Evolutionary conservation across 2,113 vertebrate genomes (phyloP).

Genomic region (Dromas ardeola): DNA sequence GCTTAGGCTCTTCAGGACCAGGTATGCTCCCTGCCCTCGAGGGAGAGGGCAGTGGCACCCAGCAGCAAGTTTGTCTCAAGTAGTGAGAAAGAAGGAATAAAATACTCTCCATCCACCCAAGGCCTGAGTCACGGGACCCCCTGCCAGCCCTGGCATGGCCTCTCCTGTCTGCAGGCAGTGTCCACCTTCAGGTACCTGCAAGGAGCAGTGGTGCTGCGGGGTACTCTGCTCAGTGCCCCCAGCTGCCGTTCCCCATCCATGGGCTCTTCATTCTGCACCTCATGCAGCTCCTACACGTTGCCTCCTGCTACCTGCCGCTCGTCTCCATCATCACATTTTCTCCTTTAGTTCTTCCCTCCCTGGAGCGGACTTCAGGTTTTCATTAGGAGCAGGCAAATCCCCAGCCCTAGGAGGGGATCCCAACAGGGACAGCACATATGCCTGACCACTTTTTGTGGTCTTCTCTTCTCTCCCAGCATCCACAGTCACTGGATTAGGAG

Average conservation of each 20-base stretch:
- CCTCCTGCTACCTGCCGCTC: neutral
- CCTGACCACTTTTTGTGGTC: neutral
- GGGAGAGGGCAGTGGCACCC: neutral
- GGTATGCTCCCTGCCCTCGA: neutral
- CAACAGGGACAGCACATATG: neutral
- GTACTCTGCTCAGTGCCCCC: neutral
- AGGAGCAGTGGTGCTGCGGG: neutral
- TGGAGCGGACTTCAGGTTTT: neutral
- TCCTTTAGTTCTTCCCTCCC: neutral
- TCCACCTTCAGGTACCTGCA: accelerated
- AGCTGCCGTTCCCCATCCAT: accelerated
- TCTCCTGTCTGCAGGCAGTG: neutral
- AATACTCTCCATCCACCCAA: accelerated
- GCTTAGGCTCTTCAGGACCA: neutral
- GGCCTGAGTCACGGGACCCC: accelerated
- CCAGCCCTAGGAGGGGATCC: neutral
- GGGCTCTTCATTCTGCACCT: neutral
- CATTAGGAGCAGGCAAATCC: neutral
- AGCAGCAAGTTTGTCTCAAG: neutral
- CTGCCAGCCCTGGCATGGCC: neutral
- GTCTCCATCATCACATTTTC: neutral
- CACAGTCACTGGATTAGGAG: neutral
- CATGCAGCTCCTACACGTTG: accelerated
- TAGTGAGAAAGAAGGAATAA: neutral
- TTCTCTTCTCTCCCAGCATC: neutral